Conservation (phyloP, 1,140 invertebrate species). For the Caenorhabditis remanei region DNA sequence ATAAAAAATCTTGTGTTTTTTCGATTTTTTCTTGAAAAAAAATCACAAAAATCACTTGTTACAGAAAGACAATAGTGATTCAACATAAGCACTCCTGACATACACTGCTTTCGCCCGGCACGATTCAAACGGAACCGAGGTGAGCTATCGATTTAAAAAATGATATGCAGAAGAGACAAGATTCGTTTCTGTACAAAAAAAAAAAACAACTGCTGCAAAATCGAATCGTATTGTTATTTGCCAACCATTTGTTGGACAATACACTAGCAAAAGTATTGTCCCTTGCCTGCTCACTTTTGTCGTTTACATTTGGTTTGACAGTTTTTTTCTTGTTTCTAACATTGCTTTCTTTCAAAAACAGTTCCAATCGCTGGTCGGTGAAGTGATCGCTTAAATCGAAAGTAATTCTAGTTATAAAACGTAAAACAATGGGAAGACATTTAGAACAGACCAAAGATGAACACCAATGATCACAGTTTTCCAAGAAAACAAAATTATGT, state of each 20-base stretch:
- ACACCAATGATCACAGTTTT: background rate
- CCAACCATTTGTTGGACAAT: too few relatives aligned
- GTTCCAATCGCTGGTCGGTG: background rate
- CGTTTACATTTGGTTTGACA: background rate
- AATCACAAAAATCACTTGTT: too few relatives aligned
- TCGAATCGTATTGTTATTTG: too few relatives aligned
- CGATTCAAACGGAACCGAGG: too few relatives aligned
- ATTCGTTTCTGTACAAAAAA: too few relatives aligned
- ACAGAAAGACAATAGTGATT: too few relatives aligned
- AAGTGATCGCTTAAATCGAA: background rate
- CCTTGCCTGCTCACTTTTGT: background rate
- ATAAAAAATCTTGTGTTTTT: background rate
- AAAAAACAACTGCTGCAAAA: too few relatives aligned
- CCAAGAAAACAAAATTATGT: background rate
- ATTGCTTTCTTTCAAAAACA: background rate
- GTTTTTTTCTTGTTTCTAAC: slow-evolving; percentile 23
- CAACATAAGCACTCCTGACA: too few relatives aligned
- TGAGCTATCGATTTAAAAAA: too few relatives aligned
- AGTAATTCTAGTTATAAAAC: slow-evolving; percentile 40
- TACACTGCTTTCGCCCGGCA: too few relatives aligned
- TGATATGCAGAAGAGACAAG: too few relatives aligned
- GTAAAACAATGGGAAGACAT: background rate
- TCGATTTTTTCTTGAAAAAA: background rate
- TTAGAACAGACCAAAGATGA: slow-evolving; percentile 21
- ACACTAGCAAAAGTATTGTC: background rate